Evolutionary conservation across 1,140 invertebrate genomes (phyloP), one percentile per base, ranked within the genome.

Genomic region (Potamilus streckersoni): DNA sequence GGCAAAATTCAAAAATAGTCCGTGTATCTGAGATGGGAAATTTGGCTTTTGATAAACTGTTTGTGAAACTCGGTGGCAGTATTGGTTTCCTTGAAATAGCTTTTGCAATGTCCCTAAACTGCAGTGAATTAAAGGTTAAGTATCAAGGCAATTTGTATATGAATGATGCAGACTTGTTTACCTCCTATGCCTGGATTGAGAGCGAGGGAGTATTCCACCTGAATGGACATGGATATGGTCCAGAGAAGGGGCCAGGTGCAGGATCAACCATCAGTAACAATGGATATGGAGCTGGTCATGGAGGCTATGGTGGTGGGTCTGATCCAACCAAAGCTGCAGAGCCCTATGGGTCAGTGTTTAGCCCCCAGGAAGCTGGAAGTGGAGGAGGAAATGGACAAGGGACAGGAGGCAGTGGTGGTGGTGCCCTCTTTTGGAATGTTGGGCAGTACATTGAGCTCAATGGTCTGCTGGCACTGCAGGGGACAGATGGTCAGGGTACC

Each of bases 371-470:
- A 49, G 67, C 74, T 71, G 85, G 85, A 23, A 85, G 83, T 71
- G 85, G 84, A 57, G 85, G 85, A 69, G 83, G 82, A 55, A 86
- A 84, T 78, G 83, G 85, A 1, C 65, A 63, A 27, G 85, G 83
- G 23, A 60, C 72, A 14, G 83, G 83, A 38, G 85, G 85, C 20
- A 77, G 38, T 57, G 85, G 85, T 59, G 85, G 85, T 55, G 85
- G 85, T 27, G 61, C 80, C 20, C 74, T 86, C 20, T 71, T 80
- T 49, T 86, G 85, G 85, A 75, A 79, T 6, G 74, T 79, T 14
- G 78, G 80, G 38, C 82, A 85, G 49, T 80, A 79, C 61, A 80
- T 85, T 66, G 82, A 86, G 70, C 73, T 86, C 5, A 79, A 86
- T 76, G 85, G 85, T 6, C 72, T 85, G 23, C 73, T 86, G 27